phyloP scores from a whole-genome alignment of 2,797 vertebrate species.

The Vipera ursinii region DNA sequence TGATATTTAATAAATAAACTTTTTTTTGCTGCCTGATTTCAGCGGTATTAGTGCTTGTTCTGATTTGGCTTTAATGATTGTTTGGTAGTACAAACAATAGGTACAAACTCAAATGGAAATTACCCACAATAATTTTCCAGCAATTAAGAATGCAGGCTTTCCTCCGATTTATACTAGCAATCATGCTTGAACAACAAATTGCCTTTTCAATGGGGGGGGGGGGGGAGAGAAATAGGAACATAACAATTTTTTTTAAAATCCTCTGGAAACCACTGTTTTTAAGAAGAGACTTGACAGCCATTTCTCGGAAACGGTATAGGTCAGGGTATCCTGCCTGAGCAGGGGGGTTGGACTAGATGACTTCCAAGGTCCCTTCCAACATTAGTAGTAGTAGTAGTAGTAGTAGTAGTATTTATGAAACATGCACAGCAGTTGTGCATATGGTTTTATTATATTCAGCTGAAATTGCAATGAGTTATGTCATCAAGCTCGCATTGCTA shows the following conservation, averaged over 20 bases:
- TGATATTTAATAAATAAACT: not conserved
- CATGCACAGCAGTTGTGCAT: slow-evolving; percentile 58
- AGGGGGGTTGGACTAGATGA: too few relatives aligned
- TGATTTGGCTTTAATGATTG: too few relatives aligned
- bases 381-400: too few relatives aligned
- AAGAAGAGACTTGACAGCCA: too few relatives aligned
- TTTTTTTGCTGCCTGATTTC: not conserved
- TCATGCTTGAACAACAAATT: not conserved
- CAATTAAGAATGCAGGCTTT: not conserved
- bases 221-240: not conserved
- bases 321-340: too few relatives aligned
- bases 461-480: slow-evolving; percentile 54
- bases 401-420: slow-evolving; percentile 10
- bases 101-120: not conserved
- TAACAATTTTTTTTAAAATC: not conserved
- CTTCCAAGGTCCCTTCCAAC: too few relatives aligned
- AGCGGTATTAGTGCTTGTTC: not conserved
- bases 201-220: not conserved
- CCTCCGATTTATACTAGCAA: too few relatives aligned
- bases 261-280: not conserved
- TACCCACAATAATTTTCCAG: not conserved
- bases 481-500: slow-evolving; percentile 41
- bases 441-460: slow-evolving; percentile 58
- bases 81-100: not conserved
- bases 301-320: too few relatives aligned